Conservation (phyloP, 2,888 invertebrate species). For the Serrognathus titanus region DNA sequence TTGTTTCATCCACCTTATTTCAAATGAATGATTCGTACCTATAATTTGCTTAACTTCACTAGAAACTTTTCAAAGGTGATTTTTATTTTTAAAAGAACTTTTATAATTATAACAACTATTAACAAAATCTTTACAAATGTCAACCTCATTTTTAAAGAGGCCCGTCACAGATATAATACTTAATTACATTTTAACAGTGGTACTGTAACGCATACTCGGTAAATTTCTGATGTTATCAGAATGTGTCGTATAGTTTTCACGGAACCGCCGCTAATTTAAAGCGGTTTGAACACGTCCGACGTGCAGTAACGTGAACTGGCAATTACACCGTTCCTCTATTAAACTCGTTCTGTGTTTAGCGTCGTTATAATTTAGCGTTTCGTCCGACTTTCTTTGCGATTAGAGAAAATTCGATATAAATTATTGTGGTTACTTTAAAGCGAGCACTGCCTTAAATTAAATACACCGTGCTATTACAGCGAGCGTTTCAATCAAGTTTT, state of each 20-base stretch:
- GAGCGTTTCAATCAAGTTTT: constrained; percentile 18
- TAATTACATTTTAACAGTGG: constrained; percentile 27
- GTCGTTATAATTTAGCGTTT: constrained; percentile 16
- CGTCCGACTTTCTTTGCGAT: constrained; percentile 16
- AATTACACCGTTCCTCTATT: constrained; percentile 30
- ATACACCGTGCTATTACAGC: constrained; percentile 4
- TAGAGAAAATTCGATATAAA: constrained; percentile 19
- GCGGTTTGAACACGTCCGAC: constrained; percentile 32
- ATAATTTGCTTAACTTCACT: no score
- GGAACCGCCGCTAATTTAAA: constrained; percentile 37
- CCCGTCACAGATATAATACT: constrained; percentile 1
- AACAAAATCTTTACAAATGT: no score
- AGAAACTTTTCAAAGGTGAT: no score
- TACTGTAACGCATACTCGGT: constrained; percentile 30
- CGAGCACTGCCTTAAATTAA: constrained; percentile 18
- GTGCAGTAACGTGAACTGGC: constrained; percentile 31
- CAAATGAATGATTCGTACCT: no score
- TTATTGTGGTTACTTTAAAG: constrained; percentile 20
- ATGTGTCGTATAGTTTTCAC: constrained; percentile 31
- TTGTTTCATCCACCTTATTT: no score
- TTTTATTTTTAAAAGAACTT: no score
- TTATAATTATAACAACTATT: no score
- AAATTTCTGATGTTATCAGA: constrained; percentile 33
- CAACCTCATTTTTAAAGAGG: no score
- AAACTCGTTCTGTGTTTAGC: constrained; percentile 19